Evolutionary conservation across 2,888 invertebrate species (phyloP), one percentile per base, ranked within the genome.

Genomic region (Hyles lineata): DNA sequence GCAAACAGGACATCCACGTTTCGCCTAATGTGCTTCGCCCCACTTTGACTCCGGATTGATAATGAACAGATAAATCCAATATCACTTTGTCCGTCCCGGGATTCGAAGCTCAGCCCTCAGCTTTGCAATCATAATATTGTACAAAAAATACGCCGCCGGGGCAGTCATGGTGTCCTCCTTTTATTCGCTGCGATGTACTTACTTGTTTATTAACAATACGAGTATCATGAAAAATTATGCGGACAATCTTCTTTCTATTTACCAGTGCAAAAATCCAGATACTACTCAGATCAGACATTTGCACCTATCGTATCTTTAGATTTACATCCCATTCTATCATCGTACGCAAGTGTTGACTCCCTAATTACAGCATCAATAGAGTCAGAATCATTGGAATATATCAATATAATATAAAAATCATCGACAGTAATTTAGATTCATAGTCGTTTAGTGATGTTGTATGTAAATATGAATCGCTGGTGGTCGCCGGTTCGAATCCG

Each of bases 401-500:
- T 67, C 17, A 50, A 63, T 7, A 17, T 62, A 67, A 63, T 63
- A 43, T 43, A 21, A 63, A 67, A 67, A 63, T 43, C 23, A 50
- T 63, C 25, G 15, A 23, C 25, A 43, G 17, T 50, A 50, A 50
- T 67, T 50, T 23, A 23, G 50, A 67, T 67, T 67, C 50, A 67
- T 50, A 67, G 50, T 67, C 67, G 67, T 67, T 67, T 63, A 63
- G 21, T 63, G 63, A 50, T 50, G 63, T 67, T 67, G 43, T 21
- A 67, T 67, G 67, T 67, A 67, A 67, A 67, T 67, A 67, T 50
- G 50, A 79, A 74, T 69, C 84, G 78, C 78, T 78, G 84, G 86
- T 85, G 86, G 86, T 85, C 83, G 82, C 79, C 78, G 79, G 77
- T 70, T 70, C 61, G 62, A 60, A 21, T 62, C 70, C 78, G 74